phyloP scores from a whole-genome alignment of 2,888 invertebrate species.

The Heliconius ethilla region DNA sequence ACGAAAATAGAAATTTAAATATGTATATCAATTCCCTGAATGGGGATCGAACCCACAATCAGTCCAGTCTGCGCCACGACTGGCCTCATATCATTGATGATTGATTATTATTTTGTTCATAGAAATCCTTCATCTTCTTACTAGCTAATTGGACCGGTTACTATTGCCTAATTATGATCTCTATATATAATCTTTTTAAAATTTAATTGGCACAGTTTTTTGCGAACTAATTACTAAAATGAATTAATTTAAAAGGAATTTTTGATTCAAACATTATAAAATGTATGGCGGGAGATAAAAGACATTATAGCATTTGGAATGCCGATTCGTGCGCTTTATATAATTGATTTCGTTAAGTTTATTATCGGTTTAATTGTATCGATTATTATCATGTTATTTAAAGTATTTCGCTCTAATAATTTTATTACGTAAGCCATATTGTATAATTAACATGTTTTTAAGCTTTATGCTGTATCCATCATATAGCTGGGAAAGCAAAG shows the following conservation, averaged over 20 bases:
- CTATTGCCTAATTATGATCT: not conserved
- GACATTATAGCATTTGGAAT: not conserved
- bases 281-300: not conserved
- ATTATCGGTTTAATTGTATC: constrained; percentile 17
- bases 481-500: too few relatives aligned
- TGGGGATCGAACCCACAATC: too few relatives aligned
- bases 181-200: constrained; percentile 2
- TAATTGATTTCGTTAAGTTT: constrained; percentile 2
- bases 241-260: constrained; percentile 11
- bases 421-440: not conserved
- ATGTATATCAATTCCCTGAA: too few relatives aligned
- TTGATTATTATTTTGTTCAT: too few relatives aligned
- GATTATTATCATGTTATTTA: not conserved
- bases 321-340: not conserved
- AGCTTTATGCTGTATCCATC: too few relatives aligned
- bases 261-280: constrained; percentile 1
- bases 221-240: constrained; percentile 17
- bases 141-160: constrained; percentile 15
- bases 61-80: too few relatives aligned
- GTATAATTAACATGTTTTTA: not conserved
- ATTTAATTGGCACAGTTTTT: constrained; percentile 7
- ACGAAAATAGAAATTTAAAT: too few relatives aligned
- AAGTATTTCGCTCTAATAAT: not conserved
- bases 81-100: too few relatives aligned
- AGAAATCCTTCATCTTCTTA: not conserved